Evolutionary conservation across 1,140 invertebrate genomes (phyloP).

Genomic region (Asbolus verrucosus): DNA sequence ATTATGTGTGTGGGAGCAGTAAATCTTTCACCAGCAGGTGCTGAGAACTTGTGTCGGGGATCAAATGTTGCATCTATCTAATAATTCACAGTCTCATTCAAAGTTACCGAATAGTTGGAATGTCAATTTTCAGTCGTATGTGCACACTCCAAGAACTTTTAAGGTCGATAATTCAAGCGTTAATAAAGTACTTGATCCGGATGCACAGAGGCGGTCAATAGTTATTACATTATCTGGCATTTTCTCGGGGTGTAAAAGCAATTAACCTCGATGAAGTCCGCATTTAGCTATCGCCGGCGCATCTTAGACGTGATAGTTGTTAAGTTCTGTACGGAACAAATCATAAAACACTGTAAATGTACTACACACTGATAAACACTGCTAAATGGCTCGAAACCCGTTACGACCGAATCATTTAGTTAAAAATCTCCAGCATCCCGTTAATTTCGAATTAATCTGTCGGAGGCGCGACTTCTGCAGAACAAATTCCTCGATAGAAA

Average conservation of each 20-base stretch:
- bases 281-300: constrained; percentile 19
- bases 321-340: constrained; percentile 3
- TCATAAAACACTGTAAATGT: constrained; percentile 37
- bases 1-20: no score
- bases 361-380: constrained; percentile 32
- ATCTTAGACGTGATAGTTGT: constrained; percentile 28
- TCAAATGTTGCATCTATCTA: no score
- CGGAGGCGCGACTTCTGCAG: neutral
- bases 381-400: constrained; percentile 23
- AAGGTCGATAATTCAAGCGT: constrained; percentile 7
- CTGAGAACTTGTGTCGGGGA: no score
- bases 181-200: constrained; percentile 4
- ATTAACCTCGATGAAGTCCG: constrained; percentile 20
- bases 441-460: constrained; percentile 19
- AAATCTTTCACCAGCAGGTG: no score
- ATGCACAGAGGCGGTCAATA: constrained; percentile 8
- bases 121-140: neutral
- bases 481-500: constrained; percentile 29
- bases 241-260: constrained; percentile 2
- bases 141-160: neutral
- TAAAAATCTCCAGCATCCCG: constrained; percentile 11
- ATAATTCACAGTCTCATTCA: no score
- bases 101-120: constrained; percentile 12
- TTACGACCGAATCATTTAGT: constrained; percentile 11
- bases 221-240: neutral